These are phyloP conservation scores for Macquaria ambigua DNA, from an alignment of 2,113 vertebrate species.

Conservation along the genomic window DNA sequence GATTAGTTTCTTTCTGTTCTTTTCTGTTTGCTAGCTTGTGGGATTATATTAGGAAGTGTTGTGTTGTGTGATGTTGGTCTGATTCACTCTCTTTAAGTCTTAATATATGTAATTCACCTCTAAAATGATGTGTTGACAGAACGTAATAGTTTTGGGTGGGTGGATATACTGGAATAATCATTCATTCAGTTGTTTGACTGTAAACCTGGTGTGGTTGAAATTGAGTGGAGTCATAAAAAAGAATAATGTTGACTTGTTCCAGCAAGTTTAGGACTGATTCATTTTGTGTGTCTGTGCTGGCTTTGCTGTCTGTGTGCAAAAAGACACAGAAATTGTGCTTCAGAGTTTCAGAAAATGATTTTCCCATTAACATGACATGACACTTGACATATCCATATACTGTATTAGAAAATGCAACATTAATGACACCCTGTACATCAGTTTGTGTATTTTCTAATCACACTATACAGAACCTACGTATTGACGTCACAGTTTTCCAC, in stretches of 20 bases:
- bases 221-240: conserved; percentile 2
- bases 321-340: background rate
- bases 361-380: background rate
- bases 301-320: background rate
- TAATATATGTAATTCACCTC: background rate
- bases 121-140: background rate
- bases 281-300: background rate
- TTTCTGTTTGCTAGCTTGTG: background rate
- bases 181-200: background rate
- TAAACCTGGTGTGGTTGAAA: background rate
- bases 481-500: background rate
- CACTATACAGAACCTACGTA: background rate
- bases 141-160: background rate
- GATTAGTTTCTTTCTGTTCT: background rate
- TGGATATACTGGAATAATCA: background rate
- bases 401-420: background rate
- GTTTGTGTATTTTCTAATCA: background rate
- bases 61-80: background rate
- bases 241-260: background rate
- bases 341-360: background rate
- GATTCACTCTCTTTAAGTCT: background rate
- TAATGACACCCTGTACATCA: background rate
- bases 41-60: background rate
- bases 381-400: background rate
- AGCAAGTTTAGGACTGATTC: conserved; percentile 6